Evolutionary conservation across 2,797 vertebrate genomes (phyloP).

Genomic region (Lindbergichthys nudifrons): DNA sequence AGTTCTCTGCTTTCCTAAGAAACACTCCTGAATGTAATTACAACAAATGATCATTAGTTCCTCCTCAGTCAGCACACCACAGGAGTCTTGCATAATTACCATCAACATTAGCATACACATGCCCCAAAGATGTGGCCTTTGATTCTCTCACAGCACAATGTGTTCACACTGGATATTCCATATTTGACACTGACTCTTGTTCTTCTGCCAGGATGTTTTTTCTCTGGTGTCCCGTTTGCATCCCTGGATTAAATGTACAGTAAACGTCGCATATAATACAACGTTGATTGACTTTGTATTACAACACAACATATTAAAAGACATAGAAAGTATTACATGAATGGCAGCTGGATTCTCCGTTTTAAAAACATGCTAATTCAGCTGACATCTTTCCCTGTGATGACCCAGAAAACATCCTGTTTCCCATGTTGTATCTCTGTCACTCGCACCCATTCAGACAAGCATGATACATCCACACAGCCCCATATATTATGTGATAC

Average conservation of each 20-base stretch:
- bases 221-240: slow-evolving; percentile 19
- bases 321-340: slow-evolving; percentile 23
- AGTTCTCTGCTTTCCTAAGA: slow-evolving; percentile 17
- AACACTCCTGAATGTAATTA: slow-evolving; percentile 60
- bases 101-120: slow-evolving; percentile 39
- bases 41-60: slow-evolving; percentile 48
- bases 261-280: slow-evolving; percentile 21
- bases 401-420: slow-evolving; percentile 72
- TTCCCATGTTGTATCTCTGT: slow-evolving; percentile 20
- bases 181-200: slow-evolving; percentile 20
- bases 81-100: slow-evolving; percentile 48
- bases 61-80: slow-evolving; percentile 38
- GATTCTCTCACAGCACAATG: slow-evolving; percentile 28
- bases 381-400: slow-evolving; percentile 27
- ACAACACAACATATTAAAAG: slow-evolving; percentile 14
- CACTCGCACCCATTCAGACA: slow-evolving; percentile 19
- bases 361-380: slow-evolving; percentile 54
- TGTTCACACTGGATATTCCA: slow-evolving; percentile 21
- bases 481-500: slow-evolving; percentile 26
- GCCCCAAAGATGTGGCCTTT: slow-evolving; percentile 29
- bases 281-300: slow-evolving; percentile 31
- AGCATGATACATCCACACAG: slow-evolving; percentile 33
- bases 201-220: background rate
- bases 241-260: slow-evolving; percentile 1
- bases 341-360: background rate